phyloP scores from a whole-genome alignment of 2,888 invertebrate species.

The Melikaiella ostensackeni region DNA sequence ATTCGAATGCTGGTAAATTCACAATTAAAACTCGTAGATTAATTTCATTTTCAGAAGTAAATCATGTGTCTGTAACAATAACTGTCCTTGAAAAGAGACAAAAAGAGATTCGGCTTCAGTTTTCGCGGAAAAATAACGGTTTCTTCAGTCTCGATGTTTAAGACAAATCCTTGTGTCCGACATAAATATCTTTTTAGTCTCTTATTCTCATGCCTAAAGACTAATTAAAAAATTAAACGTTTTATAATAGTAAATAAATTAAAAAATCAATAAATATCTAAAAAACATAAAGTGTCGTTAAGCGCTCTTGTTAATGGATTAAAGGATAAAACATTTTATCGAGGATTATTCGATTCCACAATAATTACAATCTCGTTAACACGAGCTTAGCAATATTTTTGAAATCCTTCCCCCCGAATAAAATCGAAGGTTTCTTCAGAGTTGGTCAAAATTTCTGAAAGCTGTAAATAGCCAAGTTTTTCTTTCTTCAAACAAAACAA shows the following conservation, averaged over 20 bases:
- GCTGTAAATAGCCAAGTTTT: constrained; percentile 37
- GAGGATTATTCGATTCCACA: constrained; percentile 23
- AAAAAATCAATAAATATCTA: constrained; percentile 36
- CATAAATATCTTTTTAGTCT: constrained; percentile 44
- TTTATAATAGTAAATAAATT: constrained; percentile 39
- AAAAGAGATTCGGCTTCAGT: neutral
- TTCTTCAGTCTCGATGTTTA: constrained; percentile 14
- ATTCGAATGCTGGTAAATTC: neutral
- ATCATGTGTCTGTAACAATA: neutral
- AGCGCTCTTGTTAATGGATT: constrained; percentile 41
- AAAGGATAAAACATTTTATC: constrained; percentile 35
- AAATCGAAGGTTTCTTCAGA: neutral
- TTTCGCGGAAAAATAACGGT: neutral
- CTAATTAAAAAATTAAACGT: constrained; percentile 43
- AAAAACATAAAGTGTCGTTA: constrained; percentile 48
- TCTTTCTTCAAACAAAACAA: neutral
- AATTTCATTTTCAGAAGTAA: constrained; percentile 3
- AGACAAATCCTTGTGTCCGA: constrained; percentile 1
- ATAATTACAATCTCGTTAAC: constrained; percentile 13
- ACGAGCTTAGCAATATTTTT: constrained; percentile 15
- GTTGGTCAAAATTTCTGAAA: neutral
- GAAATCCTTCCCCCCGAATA: constrained; percentile 2
- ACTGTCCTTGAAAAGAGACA: neutral
- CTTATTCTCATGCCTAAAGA: constrained; percentile 40
- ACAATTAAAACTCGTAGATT: neutral